Evolutionary conservation across 2,888 invertebrate species (phyloP), one percentile per base, ranked within the genome.

Genomic region (Fabriciana adippe): DNA sequence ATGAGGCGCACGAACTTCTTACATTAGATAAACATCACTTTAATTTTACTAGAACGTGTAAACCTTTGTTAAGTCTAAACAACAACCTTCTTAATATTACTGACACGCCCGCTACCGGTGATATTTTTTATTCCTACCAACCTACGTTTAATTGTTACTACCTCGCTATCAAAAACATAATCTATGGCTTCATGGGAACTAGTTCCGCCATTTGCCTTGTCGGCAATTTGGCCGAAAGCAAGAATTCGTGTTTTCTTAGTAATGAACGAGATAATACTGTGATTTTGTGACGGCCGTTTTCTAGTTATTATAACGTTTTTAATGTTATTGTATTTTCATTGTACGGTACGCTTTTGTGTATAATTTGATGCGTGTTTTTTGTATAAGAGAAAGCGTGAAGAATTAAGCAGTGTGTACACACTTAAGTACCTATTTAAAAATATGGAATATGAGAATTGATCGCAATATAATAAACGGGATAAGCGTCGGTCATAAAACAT

Each of bases 161-260:
- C 80, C 80, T 75, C 69, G 79, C 83, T 89, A 91, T 90, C 90
- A 78, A 78, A 79, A 78, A 81, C 84, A 81, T 83, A 81, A 90
- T 90, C 90, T 88, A 85, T 85, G 84, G 77, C 82, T 90, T 90
- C 89, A 90, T 90, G 91, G 87, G 91, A 91, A 91, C 82, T 76
- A 78, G 76, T 81, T 87, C 87, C 84, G 89, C 89, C 87, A 88
- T 88, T 87, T 81, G 81, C 80, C 85, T 87, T 87, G 89, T 86
- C 86, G 87, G 88, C 78, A 76, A 79, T 81, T 83, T 80, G 80
- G 78, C 80, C 81, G 82, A 79, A 76, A 81, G 78, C 71, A 72
- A 72, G 73, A 74, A 76, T 80, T 81, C 78, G 80, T 83, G 81
- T 85, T 82, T 89, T 89, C 88, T 84, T 69, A 81, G 89, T 89